Evolutionary conservation across 2,797 vertebrate species (phyloP).

Genomic region (Gadopsis marmoratus): DNA sequence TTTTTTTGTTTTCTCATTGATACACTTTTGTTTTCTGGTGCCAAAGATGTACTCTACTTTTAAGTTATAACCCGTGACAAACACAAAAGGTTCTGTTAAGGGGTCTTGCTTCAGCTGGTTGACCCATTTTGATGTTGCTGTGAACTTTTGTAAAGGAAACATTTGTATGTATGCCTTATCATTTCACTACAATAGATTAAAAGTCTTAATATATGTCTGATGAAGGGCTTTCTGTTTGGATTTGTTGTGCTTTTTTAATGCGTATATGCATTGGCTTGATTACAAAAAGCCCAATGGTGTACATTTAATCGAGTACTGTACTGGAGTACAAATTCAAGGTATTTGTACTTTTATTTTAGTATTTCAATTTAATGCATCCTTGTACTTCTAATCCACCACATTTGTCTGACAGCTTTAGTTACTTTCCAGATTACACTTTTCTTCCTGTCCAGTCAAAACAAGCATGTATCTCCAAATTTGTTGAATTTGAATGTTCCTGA

Average conservation of each 20-base stretch:
- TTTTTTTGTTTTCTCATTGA: constrained; percentile 72
- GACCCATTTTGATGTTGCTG: constrained; percentile 83
- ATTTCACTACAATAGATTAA: constrained; percentile 87
- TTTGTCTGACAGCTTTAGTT: too few relatives aligned
- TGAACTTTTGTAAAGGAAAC: constrained; percentile 85
- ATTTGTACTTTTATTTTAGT: too few relatives aligned
- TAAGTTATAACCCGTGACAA: constrained; percentile 93
- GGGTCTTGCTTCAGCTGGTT: constrained; percentile 79
- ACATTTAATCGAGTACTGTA: too few relatives aligned
- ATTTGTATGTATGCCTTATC: constrained; percentile 84
- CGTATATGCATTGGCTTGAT: neutral
- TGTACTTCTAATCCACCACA: too few relatives aligned
- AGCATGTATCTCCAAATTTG: too few relatives aligned
- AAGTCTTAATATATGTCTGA: constrained; percentile 87
- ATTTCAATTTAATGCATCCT: too few relatives aligned
- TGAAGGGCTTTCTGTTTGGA: constrained; percentile 39
- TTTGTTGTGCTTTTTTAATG: constrained; percentile 7
- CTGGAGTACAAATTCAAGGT: too few relatives aligned
- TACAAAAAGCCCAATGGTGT: neutral
- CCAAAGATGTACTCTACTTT: constrained; percentile 94
- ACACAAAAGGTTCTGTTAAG: constrained; percentile 86
- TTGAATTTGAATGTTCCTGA: too few relatives aligned
- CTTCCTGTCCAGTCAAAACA: too few relatives aligned
- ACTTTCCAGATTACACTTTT: too few relatives aligned
- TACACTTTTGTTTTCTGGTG: constrained; percentile 78